Evolutionary conservation across 2,113 vertebrate species (phyloP).

Genomic region (Oryzias javanicus): DNA sequence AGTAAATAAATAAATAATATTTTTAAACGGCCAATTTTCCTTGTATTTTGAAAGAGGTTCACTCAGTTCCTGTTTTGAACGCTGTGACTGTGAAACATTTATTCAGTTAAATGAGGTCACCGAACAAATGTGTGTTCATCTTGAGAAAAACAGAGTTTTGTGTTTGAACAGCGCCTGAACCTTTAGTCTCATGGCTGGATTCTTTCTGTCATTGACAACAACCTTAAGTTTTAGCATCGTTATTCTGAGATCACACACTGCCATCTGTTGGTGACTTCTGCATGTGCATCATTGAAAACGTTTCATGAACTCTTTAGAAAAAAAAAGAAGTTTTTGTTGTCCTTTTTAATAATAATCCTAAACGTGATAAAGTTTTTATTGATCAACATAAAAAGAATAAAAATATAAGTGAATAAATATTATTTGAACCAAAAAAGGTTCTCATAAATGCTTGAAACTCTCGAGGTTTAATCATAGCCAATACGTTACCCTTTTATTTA

Average conservation of each 20-base stretch:
- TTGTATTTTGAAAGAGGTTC: too few species aligned
- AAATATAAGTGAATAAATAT: background rate
- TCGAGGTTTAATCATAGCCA: too few species aligned
- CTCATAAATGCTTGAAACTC: too few species aligned
- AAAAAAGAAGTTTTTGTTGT: background rate
- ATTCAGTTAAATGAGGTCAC: too few species aligned
- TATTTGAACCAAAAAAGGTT: background rate
- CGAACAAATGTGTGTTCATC: too few species aligned
- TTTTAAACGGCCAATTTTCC: too few species aligned
- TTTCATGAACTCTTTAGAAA: background rate
- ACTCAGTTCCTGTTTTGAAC: background rate
- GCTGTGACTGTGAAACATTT: background rate
- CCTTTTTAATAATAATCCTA: background rate
- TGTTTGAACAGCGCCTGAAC: too few species aligned
- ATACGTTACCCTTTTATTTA: too few species aligned
- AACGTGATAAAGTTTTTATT: background rate
- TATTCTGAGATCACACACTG: slow-evolving; percentile 43
- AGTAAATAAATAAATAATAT: background rate
- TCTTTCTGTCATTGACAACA: too few species aligned
- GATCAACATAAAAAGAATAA: background rate
- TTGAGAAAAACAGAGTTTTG: too few species aligned
- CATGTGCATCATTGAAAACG: background rate
- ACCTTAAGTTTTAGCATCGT: background rate
- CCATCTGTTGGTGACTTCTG: slow-evolving; percentile 46
- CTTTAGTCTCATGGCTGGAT: too few species aligned